These are phyloP conservation scores for Arothron firmamentum DNA, from an alignment of 2,113 vertebrate species.

Conservation along the genomic window DNA sequence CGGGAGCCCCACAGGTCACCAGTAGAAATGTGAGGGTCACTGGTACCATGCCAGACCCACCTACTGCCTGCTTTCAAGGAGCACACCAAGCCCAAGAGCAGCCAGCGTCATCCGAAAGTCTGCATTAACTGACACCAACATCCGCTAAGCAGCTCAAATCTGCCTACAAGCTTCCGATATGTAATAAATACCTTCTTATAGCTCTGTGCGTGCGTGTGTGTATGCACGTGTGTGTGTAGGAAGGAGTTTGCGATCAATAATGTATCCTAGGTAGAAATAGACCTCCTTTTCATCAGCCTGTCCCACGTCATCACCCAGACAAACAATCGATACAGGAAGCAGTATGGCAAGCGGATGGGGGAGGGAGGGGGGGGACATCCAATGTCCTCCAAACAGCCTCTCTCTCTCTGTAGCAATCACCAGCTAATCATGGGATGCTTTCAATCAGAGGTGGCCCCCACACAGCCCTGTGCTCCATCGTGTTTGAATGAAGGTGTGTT, in stretches of 20 bases:
- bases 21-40: conserved; percentile 49
- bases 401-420: conserved; percentile 45
- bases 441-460: conserved; percentile 45
- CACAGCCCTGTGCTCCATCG: conserved; percentile 15
- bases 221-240: conserved; percentile 39
- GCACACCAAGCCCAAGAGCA: conserved; percentile 36
- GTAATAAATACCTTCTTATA: conserved; percentile 51
- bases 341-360: not conserved
- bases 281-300: conserved; percentile 63
- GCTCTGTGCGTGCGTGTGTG: conserved; percentile 18
- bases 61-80: conserved; percentile 22
- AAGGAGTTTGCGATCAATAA: conserved; percentile 59
- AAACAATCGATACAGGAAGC: conserved; percentile 73
- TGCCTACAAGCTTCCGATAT: conserved; percentile 18
- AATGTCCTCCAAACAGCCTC: conserved; percentile 33
- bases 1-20: conserved; percentile 51
- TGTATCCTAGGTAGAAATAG: conserved; percentile 70
- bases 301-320: conserved; percentile 58
- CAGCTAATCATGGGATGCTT: conserved; percentile 64
- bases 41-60: conserved; percentile 31
- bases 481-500: conserved; percentile 1
- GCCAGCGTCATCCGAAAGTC: conserved; percentile 9
- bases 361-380: conserved; percentile 38
- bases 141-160: conserved; percentile 18
- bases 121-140: conserved; percentile 26